Percentiles rank a stretch among this genome's conserved stretches.
phyloP scores from a whole-genome alignment of 2,888 invertebrate species.

The Epistrophe eligans region DNA sequence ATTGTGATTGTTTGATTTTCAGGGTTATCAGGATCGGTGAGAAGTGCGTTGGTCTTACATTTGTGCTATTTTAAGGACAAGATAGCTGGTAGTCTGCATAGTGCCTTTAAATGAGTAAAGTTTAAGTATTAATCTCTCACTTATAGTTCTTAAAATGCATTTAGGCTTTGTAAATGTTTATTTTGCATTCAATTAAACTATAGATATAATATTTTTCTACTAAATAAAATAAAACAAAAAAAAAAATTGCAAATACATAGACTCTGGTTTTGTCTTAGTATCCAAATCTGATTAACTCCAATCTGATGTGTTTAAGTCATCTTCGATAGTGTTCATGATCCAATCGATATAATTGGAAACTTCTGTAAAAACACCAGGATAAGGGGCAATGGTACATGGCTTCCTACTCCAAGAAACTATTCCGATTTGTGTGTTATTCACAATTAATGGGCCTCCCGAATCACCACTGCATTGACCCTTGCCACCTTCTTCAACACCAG shows the following conservation, averaged over 20 bases:
- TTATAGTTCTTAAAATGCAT: too few species aligned
- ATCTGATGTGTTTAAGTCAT: conserved; percentile 62
- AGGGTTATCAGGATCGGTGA: too few species aligned
- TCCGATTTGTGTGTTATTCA: conserved; percentile 82
- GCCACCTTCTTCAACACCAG: conserved; percentile 83
- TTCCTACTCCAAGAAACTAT: conserved; percentile 84
- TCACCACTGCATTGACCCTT: conserved; percentile 84
- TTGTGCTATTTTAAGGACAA: too few species aligned
- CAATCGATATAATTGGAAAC: conserved; percentile 83
- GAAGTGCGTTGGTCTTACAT: too few species aligned
- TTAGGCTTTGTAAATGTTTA: too few species aligned
- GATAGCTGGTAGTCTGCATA: too few species aligned
- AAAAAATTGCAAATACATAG: background rate
- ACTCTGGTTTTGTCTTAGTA: background rate
- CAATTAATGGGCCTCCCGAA: conserved; percentile 84
- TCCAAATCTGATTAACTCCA: conserved; percentile 25
- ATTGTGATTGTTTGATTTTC: too few species aligned
- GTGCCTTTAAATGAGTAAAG: too few species aligned
- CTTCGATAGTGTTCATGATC: conserved; percentile 79
- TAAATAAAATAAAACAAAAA: background rate
- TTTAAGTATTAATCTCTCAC: too few species aligned
- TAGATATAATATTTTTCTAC: background rate
- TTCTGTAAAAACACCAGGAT: conserved; percentile 84
- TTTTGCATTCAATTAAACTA: background rate
- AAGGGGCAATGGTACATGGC: conserved; percentile 83